Base-by-base conservation (phyloP, 2,888 invertebrate genomes). In the Arge pagana region DNA sequence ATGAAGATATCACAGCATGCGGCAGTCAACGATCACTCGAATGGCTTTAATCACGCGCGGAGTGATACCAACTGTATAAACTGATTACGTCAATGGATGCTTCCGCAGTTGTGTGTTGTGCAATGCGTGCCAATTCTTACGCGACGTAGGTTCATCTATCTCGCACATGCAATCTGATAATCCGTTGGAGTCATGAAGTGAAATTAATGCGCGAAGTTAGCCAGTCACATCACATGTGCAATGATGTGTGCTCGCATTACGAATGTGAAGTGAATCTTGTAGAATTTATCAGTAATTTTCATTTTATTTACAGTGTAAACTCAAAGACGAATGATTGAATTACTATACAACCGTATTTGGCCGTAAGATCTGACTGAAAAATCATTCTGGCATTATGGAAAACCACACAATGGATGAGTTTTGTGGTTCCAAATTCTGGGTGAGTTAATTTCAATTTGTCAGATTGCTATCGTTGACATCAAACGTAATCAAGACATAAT, bases 381-480 rank as follows among this genome's bases (percentile, higher is more conserved):
- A n/a, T 54, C 59, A 57, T 64, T 67, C 63, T 59, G 59, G 64
- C 63, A 75, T 75, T 67, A 81, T 80, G 80, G 79, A 77, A 67
- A 70, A 80, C 76, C 81, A 83, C 72, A 78, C 83, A 65, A 84
- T 90, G 82, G 88, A 89, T 77, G 80, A 81, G 64, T 90, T 89
- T 80, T 91, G 90, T 76, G 90, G 89, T 62, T 84, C 86, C 51
- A 76, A 78, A 74, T 90, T 90, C 82, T 91, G 90, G 90, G 90
- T 90, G 82, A 87, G 86, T 79, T 63, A 66, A 61, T 18, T 40
- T 33, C 21, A 18, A 28, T 45, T 24, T n/a, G 19, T 21, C 23
- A n/a, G n/a, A n/a, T n/a, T n/a, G n/a, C n/a, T n/a, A n/a, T n/a
- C n/a, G n/a, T n/a, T n/a, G n/a, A n/a, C n/a, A n/a, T n/a, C n/a